These are phyloP conservation scores for Chiloscyllium plagiosum DNA, from an alignment of 2,113 vertebrate species.

Conservation along the genomic window DNA sequence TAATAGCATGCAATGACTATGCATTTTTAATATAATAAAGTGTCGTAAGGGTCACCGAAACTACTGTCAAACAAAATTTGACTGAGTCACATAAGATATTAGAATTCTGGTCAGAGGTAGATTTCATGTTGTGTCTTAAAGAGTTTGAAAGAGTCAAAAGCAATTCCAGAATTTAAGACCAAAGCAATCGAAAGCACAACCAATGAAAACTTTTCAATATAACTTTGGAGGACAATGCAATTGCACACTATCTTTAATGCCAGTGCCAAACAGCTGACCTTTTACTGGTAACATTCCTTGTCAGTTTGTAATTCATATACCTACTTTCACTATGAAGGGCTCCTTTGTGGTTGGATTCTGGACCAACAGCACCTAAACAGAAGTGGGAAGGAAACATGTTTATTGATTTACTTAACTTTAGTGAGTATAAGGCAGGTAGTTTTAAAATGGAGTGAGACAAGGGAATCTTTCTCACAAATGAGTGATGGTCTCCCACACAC, in stretches of 20 bases:
- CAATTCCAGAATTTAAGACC: not conserved
- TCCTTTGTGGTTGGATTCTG: constrained; percentile 76
- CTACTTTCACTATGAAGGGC: constrained; percentile 87
- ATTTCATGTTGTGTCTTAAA: not conserved
- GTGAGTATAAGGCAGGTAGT: not conserved
- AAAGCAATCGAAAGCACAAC: not conserved
- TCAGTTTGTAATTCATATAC: constrained; percentile 42
- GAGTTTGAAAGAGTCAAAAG: not conserved
- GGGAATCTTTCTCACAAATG: not conserved
- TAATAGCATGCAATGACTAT: not conserved
- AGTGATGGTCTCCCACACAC: not conserved
- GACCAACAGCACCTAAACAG: constrained; percentile 76
- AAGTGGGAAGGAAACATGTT: constrained; percentile 40
- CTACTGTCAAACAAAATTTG: not conserved
- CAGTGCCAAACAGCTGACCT: not conserved
- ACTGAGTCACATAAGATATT: not conserved
- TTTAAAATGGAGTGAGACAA: not conserved
- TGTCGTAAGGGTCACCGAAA: not conserved
- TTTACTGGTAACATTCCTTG: not conserved
- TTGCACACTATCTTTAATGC: not conserved
- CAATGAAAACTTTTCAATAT: not conserved
- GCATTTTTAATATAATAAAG: not conserved
- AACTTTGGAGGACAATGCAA: not conserved
- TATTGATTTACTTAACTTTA: not conserved
- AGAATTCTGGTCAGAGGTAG: not conserved